Conservation (phyloP, 2,113 vertebrate species). For the Macaca mulatta region DNA sequence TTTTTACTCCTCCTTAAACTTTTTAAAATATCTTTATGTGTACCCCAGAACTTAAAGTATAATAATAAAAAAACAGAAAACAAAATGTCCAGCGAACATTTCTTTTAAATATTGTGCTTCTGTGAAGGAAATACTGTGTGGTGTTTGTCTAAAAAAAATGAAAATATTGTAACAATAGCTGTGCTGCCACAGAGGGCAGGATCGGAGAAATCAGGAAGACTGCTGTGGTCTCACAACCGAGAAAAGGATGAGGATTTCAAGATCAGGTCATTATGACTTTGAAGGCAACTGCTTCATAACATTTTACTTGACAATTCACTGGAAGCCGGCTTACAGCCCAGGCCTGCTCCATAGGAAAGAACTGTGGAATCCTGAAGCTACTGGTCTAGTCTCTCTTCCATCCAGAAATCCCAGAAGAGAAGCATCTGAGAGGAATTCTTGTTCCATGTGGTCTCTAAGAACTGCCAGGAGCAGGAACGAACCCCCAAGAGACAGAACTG, state of each 20-base stretch:
- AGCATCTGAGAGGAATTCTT: background rate
- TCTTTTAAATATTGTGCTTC: too few relatives aligned
- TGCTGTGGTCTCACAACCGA: background rate
- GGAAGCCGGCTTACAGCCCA: background rate
- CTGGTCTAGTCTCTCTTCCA: accelerated
- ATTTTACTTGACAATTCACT: background rate
- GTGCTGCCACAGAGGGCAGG: background rate
- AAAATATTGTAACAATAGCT: background rate
- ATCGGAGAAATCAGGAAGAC: background rate
- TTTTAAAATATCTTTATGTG: background rate
- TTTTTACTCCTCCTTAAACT: background rate
- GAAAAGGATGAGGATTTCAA: background rate
- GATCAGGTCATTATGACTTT: background rate
- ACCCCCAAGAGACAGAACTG: background rate
- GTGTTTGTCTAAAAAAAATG: background rate
- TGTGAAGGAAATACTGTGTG: too few relatives aligned
- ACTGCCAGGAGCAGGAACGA: background rate
- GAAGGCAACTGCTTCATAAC: background rate
- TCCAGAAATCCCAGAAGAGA: background rate
- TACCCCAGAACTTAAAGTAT: too few relatives aligned
- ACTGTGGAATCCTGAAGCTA: too few relatives aligned
- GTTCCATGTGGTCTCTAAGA: background rate
- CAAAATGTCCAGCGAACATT: too few relatives aligned
- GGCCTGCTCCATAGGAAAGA: too few relatives aligned
- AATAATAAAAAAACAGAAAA: too few relatives aligned